Evolutionary conservation across 2,797 vertebrate species (phyloP), one percentile per base, ranked within the genome.

Genomic region (Siniperca undulata): DNA sequence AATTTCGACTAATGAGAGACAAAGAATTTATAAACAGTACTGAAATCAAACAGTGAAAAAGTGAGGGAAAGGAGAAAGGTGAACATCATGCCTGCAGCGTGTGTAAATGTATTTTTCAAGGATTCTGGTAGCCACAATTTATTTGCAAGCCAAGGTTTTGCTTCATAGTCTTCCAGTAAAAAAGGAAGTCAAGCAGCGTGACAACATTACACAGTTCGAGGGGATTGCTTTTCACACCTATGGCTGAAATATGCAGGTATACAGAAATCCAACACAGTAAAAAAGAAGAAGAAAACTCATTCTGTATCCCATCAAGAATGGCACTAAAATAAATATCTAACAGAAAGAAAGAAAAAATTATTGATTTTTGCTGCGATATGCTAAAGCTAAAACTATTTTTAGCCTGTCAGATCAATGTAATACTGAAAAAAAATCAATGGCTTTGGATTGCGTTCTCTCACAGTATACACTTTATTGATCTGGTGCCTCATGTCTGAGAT

Each of bases 131-230:
- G 66, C 73, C 68, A n/a, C 13, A 4, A 53, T 84, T 52, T 78
- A 82, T 80, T 85, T 81, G 71, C 64, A 46, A 79, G 71, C 55
- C 83, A 55, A 74, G 60, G 81, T 82, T 83, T 81, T 30, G 65
- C 66, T 74, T 75, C 83, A 58, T 46, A 70, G 74, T 81, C 59
- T 78, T 38, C 58, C 61, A 34, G 56, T 62, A 70, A 83, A 78
- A 61, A 86, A 82, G 62, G 77, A 80, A 89, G 80, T 87, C 82
- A 85, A 88, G 82, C 82, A 78, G 88, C 67, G 38, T 91, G 82
- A 82, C 77, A 70, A 76, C 78, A 87, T 89, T 82, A 86, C 79
- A 83, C n/a, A 62, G 68, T 83, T 86, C 1, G 56, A 62, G 64
- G 58, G 81, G 84, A 87, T 88, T 79, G 82, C 74, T 83, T 83